Percentiles rank a stretch among this genome's conserved stretches.
phyloP scores from a whole-genome alignment of 1,140 invertebrate species.

The Globodera ellingtonae region DNA sequence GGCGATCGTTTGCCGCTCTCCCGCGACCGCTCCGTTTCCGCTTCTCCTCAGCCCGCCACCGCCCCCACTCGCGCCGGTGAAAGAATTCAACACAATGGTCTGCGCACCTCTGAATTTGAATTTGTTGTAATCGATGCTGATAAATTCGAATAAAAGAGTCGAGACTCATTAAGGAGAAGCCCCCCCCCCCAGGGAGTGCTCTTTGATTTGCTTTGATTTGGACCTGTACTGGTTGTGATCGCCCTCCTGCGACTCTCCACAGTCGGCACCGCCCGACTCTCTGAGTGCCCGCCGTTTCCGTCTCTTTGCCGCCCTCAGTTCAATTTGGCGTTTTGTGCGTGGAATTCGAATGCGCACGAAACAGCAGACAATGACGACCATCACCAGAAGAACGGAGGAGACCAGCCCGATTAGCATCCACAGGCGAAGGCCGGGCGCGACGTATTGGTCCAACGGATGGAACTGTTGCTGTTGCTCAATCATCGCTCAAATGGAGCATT shows the following conservation, averaged over 20 bases:
- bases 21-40: slow-evolving; percentile 3
- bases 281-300: slow-evolving; percentile 54
- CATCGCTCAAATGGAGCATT: not conserved
- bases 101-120: slow-evolving; percentile 31
- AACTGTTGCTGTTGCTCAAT: not conserved
- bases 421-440: slow-evolving; percentile 60
- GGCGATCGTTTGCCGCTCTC: not conserved
- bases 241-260: slow-evolving; percentile 18
- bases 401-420: slow-evolving; percentile 64
- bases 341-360: slow-evolving; percentile 46
- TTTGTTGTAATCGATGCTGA: no score
- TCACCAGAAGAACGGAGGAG: slow-evolving; percentile 58
- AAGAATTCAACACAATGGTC: slow-evolving; percentile 59
- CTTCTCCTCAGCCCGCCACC: not conserved
- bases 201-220: no score
- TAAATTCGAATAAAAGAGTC: no score
- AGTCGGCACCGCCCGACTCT: slow-evolving; percentile 6
- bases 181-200: slow-evolving; percentile 5
- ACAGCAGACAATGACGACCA: slow-evolving; percentile 64
- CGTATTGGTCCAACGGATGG: slow-evolving; percentile 55
- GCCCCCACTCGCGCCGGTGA: slow-evolving; percentile 17
- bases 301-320: slow-evolving; percentile 54
- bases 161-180: not conserved
- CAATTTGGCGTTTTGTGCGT: slow-evolving; percentile 64
- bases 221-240: slow-evolving; percentile 16